Evolutionary conservation across 2,888 invertebrate species (phyloP), one percentile per base, ranked within the genome.

Genomic region (Chaitophorus viminalis): DNA sequence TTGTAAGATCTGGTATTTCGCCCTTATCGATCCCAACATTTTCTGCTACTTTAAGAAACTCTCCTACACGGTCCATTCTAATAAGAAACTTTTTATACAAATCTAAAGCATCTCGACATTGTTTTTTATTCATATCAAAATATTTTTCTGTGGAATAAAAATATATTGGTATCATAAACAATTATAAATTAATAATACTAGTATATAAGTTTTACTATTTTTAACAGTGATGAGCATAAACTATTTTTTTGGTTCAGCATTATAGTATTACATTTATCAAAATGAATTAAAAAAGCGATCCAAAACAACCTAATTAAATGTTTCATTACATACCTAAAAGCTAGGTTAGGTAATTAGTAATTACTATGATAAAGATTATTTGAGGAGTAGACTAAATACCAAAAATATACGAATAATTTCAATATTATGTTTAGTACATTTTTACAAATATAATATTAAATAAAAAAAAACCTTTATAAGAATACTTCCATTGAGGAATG

Each of bases 101-200:
- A 91, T 99, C 99, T 92, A 99, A 94, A 90, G 98, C 99, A 91
- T 99, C 99, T 90, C 97, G 95, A 91, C 98, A 98, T 92, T 99
- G 98, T 93, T 99, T 99, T 92, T 99, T 99, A 93, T 99, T 99
- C 99, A 99, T 99, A 92, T 99, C 98, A 92, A 99, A 99, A 93
- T 97, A 99, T 93, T 99, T 99, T 93, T 99, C 99, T 94, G 91
- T 25, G 91, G 91, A 89, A 88, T 89, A 91, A 88, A 82, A 89
- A 89, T 85, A 77, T 31, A 84, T 79, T 70, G 25, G 92, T 52
- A 92, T 77, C 91, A 17, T 92, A 70, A 25, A 81, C 31, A 74
- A 36, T 60, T 81, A 77, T n/a, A 60, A 77, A 74, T 31, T n/a
- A 79, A 81, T 46, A 68, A 65, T 17, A 76, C 36, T 68, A 77